These are phyloP conservation scores for Nematolebias whitei DNA, from an alignment of 2,113 vertebrate genomes.

Conservation along the genomic window DNA sequence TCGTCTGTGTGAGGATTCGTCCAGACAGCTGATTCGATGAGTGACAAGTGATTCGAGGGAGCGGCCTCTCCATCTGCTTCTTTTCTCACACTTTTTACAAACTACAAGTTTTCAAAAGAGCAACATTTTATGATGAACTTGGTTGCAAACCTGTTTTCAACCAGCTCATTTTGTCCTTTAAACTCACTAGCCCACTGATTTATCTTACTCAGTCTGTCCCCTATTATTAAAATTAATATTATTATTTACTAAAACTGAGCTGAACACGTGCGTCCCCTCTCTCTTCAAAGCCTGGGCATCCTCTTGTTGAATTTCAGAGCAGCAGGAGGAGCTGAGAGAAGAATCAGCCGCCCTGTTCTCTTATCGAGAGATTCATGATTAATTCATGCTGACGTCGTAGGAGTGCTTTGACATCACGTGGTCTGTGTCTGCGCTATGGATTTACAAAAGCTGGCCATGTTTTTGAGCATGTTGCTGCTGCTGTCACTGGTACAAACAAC, in stretches of 20 bases:
- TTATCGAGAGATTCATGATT: conserved; percentile 59
- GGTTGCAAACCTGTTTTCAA: no score
- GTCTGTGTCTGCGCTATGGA: conserved; percentile 5
- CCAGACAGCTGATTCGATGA: conserved; percentile 44
- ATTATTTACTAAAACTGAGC: neutral
- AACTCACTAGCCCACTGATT: neutral
- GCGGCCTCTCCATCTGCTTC: conserved; percentile 42
- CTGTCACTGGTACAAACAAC: neutral
- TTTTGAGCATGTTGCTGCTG: conserved; percentile 9
- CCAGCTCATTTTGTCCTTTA: no score
- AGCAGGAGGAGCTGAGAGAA: conserved; percentile 41
- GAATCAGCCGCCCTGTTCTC: conserved; percentile 51
- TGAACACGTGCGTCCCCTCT: neutral
- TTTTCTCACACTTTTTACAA: neutral
- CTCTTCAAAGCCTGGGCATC: neutral
- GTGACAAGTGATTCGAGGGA: conserved; percentile 29
- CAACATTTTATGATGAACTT: no score
- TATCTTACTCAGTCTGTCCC: neutral
- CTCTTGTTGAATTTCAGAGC: conserved; percentile 10
- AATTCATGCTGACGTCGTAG: conserved; percentile 67
- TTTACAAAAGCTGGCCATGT: conserved; percentile 25
- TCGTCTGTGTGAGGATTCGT: conserved; percentile 52
- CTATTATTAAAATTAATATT: neutral
- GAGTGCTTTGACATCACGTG: conserved; percentile 53
- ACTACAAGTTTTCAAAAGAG: neutral